Evolutionary conservation across 2,113 vertebrate species (phyloP), one percentile per base, ranked within the genome.

Genomic region (Pristiophorus japonicus): DNA sequence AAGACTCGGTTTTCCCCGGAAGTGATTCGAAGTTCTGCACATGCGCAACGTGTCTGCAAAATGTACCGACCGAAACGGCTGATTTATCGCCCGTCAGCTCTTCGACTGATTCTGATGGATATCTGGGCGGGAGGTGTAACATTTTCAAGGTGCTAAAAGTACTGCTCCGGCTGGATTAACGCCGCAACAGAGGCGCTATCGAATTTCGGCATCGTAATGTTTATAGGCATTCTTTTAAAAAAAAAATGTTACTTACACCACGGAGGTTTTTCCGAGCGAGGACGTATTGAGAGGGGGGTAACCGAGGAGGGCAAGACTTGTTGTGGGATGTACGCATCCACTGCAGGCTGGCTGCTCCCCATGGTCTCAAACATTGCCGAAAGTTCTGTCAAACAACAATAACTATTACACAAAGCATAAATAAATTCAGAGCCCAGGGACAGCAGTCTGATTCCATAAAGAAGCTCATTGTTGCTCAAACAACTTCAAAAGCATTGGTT

Each of bases 191-290:
- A n/a, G n/a, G n/a, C n/a, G n/a, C n/a, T n/a, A n/a, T n/a, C n/a
- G n/a, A n/a, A n/a, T n/a, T n/a, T n/a, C n/a, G n/a, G n/a, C n/a
- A n/a, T n/a, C 22, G 22, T 16, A 55, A 59, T 95, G 34, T 66
- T 85, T 95, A 24, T 8, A 96, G 96, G 55, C 87, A 95, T 96
- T 94, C 47, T 96, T 22, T 51, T n/a, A 65, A 94, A 14, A n/a
- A n/a, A n/a, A n/a, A n/a, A n/a, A n/a, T n/a, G 59, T 55, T 96
- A 99, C 99, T 99, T 97, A 99, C 99, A 99, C 98, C 99, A 99
- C 0, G 99, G 98, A 42, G 99, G 99, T 51, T 98, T 98, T 96
- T 99, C 99, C 0, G 98, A 98, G 34, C 98, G 98, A 96, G 98
- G 98, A 45, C 97, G 98, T 96, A 99, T 73, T 0, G 98, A 98